A percentile compares a stretch with the other conserved stretches of the same genome.
Conservation (phyloP, 2,113 vertebrate genomes). For the Saguinus imperator region DNA sequence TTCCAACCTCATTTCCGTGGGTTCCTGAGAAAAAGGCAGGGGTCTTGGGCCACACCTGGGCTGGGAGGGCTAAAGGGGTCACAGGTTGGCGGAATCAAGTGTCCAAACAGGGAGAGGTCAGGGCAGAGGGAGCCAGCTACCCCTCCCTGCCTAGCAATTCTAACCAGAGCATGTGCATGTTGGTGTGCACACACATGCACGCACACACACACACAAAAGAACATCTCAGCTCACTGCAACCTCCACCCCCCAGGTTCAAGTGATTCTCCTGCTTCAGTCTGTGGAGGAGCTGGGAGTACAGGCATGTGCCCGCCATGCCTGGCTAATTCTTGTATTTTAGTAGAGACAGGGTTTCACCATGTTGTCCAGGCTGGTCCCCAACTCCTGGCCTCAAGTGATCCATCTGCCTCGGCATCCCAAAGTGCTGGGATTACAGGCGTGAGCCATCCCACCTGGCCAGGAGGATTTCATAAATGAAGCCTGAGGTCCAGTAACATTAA, state of each 20-base stretch:
- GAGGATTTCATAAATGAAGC: constrained; percentile 22
- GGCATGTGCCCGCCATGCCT: too few relatives aligned
- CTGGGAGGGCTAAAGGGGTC: neutral
- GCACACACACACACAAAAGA: neutral
- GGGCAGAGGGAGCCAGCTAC: neutral
- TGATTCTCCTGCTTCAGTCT: too few relatives aligned
- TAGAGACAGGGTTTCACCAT: too few relatives aligned
- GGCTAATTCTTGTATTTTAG: too few relatives aligned
- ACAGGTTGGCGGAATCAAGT: neutral
- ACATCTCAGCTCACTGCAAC: too few relatives aligned
- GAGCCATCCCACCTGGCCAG: too few relatives aligned
- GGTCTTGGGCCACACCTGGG: neutral
- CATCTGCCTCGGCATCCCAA: too few relatives aligned
- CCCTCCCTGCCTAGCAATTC: neutral
- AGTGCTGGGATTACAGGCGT: too few relatives aligned
- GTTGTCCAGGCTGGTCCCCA: too few relatives aligned
- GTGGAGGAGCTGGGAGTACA: too few relatives aligned
- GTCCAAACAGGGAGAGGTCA: neutral
- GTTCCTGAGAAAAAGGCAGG: constrained; percentile 5
- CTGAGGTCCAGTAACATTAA: neutral
- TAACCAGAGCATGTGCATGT: neutral
- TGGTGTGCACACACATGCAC: neutral
- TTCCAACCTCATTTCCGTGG: constrained; percentile 15
- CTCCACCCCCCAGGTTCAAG: too few relatives aligned
- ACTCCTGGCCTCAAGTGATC: too few relatives aligned